Evolutionary conservation across 92 coral and sea anemone genomes (phyloP), one percentile per base, ranked within the genome.

Genomic region (Palythoa grandiflora): DNA sequence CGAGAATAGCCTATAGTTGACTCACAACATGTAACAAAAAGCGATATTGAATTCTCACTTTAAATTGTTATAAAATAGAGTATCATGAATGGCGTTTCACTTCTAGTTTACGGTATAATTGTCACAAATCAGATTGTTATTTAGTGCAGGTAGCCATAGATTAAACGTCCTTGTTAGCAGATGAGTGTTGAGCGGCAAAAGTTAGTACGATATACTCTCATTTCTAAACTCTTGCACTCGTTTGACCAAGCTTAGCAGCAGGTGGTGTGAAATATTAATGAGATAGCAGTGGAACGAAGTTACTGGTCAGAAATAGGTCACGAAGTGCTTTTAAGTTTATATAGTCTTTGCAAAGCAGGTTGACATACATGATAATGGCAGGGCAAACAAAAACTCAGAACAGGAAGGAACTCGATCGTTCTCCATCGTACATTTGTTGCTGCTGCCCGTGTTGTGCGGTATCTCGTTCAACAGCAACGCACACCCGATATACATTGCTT

Each of bases 401-500:
- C 3, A 11, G 13, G 38, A 48, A 48, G 10, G 59, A 81, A 21
- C 14, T 38, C 52, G 74, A 48, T 15, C 37, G 35, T 39, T 81
- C 86, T 50, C 59, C 39, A 14, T 57, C 70, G 20, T 63, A 66
- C 19, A 48, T 81, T 44, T 81, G 75, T 51, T 80, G 72, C 36
- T 80, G 85, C n/a, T 81, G 86, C 21, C 28, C 73, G 5, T 81
- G 86, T 9, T 81, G 86, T 16, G 73, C n/a, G 3, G 55, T 68
- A 12, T n/a, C 48, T 1, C 86, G 38, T 11, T 65, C 75, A 28
- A 66, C 40, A 12, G 86, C 74, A 20, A 92, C 93, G 5, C 85
- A 90, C 1, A 66, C 86, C 6, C 86, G 86, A 84, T 93, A 95
- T 87, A 87, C 87, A 0, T 16, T 90, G 19, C 77, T 95, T 47